Evolutionary conservation across 2,888 invertebrate genomes (phyloP), one percentile per base, ranked within the genome.

Genomic region (Ophonus ardosiacus): DNA sequence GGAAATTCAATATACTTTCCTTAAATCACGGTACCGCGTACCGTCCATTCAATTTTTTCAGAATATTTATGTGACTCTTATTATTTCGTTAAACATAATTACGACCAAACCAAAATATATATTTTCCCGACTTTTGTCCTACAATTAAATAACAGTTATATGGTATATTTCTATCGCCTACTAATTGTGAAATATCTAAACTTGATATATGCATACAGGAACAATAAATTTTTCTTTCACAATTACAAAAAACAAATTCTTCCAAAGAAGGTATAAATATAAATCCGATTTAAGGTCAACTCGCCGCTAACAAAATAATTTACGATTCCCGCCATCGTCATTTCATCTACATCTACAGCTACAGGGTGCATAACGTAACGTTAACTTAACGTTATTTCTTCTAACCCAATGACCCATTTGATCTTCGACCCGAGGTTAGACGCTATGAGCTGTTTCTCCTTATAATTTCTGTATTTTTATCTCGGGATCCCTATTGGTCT

Each of bases 341-440:
- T 76, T 76, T 38, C 74, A 31, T 31, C 31, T 21, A 21, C 21
- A 43, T 74, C 74, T 51, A 78, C 31, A 51, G 78, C 79, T 61
- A 61, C 38, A 38, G 79, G 79, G 79, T 61, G 59, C 79, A 51
- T 13, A 5, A 59, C n/a, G 21, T 40, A 78, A 5, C 15, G 24
- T 7, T 15, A 15, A 40, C 8, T 43, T 74, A 74, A 43, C 68
- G 68, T 68, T 68, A 63, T 68, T 40, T 38, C 59, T 61, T 13
- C 43, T 79, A 79, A 79, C 79, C 79, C 31, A 61, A 38, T 79
- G 79, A 79, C 79, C 79, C 17, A 79, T 61, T 61, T 79, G 79
- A 79, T 24, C 79, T 79, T 21, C 18, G 59, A 59, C 79, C 40
- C n/a, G 17, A 18, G 51, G 61, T 57, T 18, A 38, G 59, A 61